Base-by-base conservation (phyloP, 1,140 invertebrate genomes). In the Trachelipus rathkii region DNA sequence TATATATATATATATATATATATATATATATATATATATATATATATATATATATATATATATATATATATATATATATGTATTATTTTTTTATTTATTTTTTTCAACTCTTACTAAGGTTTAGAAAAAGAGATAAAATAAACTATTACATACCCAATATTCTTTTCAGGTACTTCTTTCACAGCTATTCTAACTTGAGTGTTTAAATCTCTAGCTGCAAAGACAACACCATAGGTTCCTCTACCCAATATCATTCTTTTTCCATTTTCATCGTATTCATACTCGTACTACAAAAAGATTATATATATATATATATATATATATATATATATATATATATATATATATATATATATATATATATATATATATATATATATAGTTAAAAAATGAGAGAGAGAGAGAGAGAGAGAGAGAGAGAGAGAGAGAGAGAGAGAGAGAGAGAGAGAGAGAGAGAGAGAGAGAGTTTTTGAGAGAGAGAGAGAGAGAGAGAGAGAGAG, bases 131-230 rank as follows among this genome's bases (percentile, higher is more conserved):
- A 33, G 6, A 33, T n/a, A 33, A 33, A 33, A 3, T 3, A 33
- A 33, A 33, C 33, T 33, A 78, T 21, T 66, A 84, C 85, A 84
- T 84, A 89, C 88, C 96, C 95, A 11, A 96, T 88, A 86, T 97
- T 97, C 85, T 93, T 93, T 85, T 99, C 96, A 0, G 95, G 95
- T 75, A 99, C 95, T 87, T 99, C 97, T 85, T 99, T 99, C 0
- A 99, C 93, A 1, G 97, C 97, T 82, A 99, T 97, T 76, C 93
- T 88, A 1, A 96, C 93, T 88, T 99, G 96, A 0, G 96, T 99
- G 83, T 93, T 95, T 44, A 95, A 88, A 87, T 99, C 96, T 13
- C 95, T 85, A 2, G 96, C 97, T 10, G 96, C 95, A 84, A 94
- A 99, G 2, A 99, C 97, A 0, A 92, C 88, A 1, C 97, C 97